Conservation (phyloP, 2,888 invertebrate species). For the Tenthredo scrophulariae region DNA sequence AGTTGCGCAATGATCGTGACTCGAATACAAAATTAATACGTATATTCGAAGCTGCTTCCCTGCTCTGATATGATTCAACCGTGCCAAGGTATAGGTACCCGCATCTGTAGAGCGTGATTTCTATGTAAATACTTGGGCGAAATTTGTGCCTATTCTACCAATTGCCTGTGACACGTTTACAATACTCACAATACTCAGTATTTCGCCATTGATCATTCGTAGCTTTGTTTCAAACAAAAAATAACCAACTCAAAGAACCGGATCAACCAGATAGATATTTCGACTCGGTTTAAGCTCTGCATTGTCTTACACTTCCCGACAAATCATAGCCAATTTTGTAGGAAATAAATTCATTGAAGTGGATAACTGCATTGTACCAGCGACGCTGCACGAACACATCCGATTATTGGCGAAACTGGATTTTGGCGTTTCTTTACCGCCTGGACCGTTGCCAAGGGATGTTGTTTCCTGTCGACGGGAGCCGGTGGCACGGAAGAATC, state of each 20-base stretch:
- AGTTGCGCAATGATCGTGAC: conserved; percentile 43
- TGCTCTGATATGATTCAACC: conserved; percentile 31
- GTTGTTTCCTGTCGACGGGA: conserved; percentile 76
- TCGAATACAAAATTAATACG: conserved; percentile 41
- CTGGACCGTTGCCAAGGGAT: conserved; percentile 74
- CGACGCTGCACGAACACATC: conserved; percentile 75
- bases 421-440: conserved; percentile 72
- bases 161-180: not conserved
- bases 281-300: not conserved
- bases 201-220: not conserved
- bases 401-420: conserved; percentile 75
- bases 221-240: not conserved
- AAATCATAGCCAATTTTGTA: conserved; percentile 52
- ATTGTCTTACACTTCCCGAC: conserved; percentile 44
- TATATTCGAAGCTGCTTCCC: conserved; percentile 33
- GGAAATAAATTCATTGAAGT: conserved; percentile 73
- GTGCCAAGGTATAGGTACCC: not conserved
- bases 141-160: conserved; percentile 39
- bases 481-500: conserved; percentile 74
- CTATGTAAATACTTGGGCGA: conserved; percentile 36
- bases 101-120: conserved; percentile 12
- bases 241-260: not conserved
- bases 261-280: conserved; percentile 4
- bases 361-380: conserved; percentile 76
- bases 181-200: not conserved